These are phyloP conservation scores for Diabrotica undecimpunctata DNA, from an alignment of 1,140 invertebrate genomes.

Conservation along the genomic window DNA sequence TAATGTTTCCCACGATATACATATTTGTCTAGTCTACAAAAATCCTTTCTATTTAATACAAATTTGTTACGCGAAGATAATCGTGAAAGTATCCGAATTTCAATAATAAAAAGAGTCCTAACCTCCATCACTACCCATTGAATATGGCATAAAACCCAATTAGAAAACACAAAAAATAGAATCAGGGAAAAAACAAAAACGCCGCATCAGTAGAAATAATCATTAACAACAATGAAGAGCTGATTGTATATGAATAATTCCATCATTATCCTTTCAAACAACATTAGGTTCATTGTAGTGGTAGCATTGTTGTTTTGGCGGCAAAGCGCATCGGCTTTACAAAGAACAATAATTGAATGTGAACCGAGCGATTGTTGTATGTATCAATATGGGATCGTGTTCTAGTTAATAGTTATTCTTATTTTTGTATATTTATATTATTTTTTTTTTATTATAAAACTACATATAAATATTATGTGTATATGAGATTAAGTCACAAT, in stretches of 20 bases:
- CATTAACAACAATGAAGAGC: conserved; percentile 23
- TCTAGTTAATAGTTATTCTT: not conserved
- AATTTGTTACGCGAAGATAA: not conserved
- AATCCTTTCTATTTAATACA: not conserved
- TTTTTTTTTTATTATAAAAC: no score
- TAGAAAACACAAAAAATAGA: conserved; percentile 7
- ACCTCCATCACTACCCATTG: conserved; percentile 4
- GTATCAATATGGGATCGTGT: conserved; percentile 15
- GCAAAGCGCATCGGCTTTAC: conserved; percentile 11
- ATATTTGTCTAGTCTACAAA: not conserved
- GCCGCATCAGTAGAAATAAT: conserved; percentile 34
- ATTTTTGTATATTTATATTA: not conserved
- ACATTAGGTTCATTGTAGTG: conserved; percentile 30
- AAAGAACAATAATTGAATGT: conserved; percentile 25
- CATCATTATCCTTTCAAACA: conserved; percentile 31
- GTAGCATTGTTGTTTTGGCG: conserved; percentile 26
- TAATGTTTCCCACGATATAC: not conserved
- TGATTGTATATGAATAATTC: conserved; percentile 34
- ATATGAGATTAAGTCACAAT: no score
- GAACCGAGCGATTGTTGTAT: conserved; percentile 22
- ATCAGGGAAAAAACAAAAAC: conserved; percentile 6
- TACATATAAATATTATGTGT: no score
- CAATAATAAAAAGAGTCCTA: not conserved
- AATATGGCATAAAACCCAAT: conserved; percentile 5
- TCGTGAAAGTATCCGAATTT: not conserved